Base-by-base conservation (phyloP, 2,797 vertebrate genomes). In the Furcifer pardalis region DNA sequence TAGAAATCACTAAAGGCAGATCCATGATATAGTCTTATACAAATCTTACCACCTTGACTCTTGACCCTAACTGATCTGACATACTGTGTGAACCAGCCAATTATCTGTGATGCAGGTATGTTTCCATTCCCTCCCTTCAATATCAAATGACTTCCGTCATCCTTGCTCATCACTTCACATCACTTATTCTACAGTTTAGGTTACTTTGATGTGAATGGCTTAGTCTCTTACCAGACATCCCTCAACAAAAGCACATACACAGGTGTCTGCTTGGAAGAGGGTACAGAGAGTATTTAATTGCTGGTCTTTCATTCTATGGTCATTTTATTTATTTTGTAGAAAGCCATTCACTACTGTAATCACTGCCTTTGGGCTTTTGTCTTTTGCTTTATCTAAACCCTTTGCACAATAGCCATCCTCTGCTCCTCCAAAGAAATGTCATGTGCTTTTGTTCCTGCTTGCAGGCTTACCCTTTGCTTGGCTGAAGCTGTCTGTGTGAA, bases 151-250 rank as follows among this genome's bases (percentile, higher is more conserved):
- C 79, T 86, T 63, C 81, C 71, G 79, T 86, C 79, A 77, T 72
- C 79, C 35, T n/a, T 60, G 52, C 74, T 86, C 73, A 71, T 85
- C 84, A 79, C 68, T 59, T 84, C 77, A 79, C 68, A 52, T 77
- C 84, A 72, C 65, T 71, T 63, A 71, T 72, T 86, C 60, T 40
- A 52, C 65, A 71, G 73, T 71, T 86, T 77, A 71, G 65, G 65
- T 82, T 77, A 49, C 84, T 86, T 86, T 86, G 84, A 86, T 82
- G 79, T 86, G 63, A 71, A 37, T 52, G 62, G 84, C 77, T 86
- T 77, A 77, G 79, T 35, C 65, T 63, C 84, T 77, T 77, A 82
- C 79, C 79, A 86, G 84, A 82, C 79, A 82, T 37, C 84, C 84
- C 65, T 77, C 52, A 81, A 82, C 84, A 86, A 82, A 86, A 86